phyloP scores from a whole-genome alignment of 2,888 invertebrate genomes.

The Aporophyla lueneburgensis region DNA sequence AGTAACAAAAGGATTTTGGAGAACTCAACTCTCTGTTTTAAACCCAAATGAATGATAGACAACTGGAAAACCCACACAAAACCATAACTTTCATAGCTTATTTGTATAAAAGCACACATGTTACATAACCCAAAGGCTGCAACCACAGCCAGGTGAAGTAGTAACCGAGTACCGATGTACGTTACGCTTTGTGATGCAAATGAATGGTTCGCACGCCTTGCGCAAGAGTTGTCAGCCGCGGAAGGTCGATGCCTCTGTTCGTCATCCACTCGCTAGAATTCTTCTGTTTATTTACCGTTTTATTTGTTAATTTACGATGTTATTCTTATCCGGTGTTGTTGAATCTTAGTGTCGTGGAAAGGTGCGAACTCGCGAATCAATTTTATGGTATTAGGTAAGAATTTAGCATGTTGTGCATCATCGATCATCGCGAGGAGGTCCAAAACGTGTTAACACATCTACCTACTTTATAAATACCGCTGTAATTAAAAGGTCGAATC shows the following conservation, averaged over 20 bases:
- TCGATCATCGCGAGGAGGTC: neutral
- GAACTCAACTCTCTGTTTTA: neutral
- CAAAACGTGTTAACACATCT: neutral
- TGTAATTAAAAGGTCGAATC: slow-evolving; percentile 10
- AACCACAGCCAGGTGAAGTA: slow-evolving; percentile 40
- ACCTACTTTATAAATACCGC: neutral
- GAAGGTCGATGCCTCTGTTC: slow-evolving; percentile 70
- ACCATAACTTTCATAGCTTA: slow-evolving; percentile 25
- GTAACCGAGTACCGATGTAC: slow-evolving; percentile 52
- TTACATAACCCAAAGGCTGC: slow-evolving; percentile 51
- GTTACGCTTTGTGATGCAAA: slow-evolving; percentile 71
- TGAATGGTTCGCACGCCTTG: slow-evolving; percentile 68
- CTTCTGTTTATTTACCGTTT: slow-evolving; percentile 57
- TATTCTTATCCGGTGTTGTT: slow-evolving; percentile 9
- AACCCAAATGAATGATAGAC: neutral
- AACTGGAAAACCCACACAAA: slow-evolving; percentile 24
- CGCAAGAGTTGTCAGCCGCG: slow-evolving; percentile 64
- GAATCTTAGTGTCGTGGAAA: slow-evolving; percentile 12
- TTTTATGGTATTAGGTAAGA: slow-evolving; percentile 17
- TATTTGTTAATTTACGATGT: slow-evolving; percentile 12
- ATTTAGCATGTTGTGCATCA: neutral
- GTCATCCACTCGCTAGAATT: slow-evolving; percentile 54
- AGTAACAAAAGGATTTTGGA: neutral
- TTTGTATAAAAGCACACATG: slow-evolving; percentile 35
- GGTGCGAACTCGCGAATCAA: neutral